Conservation (phyloP, 2,888 invertebrate genomes). For the Danaus chrysippus region DNA sequence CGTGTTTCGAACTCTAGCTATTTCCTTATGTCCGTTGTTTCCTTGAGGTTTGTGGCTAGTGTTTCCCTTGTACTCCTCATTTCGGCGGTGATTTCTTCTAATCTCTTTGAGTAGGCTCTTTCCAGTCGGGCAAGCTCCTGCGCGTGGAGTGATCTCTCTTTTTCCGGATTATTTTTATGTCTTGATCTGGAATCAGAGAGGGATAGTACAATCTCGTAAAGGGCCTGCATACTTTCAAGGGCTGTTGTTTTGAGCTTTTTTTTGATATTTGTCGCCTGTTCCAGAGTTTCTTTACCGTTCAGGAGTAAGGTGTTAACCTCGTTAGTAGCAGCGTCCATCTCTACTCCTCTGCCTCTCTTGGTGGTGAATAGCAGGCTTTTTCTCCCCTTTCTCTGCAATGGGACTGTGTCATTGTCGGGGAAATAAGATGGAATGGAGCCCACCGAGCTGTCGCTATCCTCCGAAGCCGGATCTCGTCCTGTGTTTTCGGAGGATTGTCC, state of each 20-base stretch:
- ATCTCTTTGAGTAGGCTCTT: slow-evolving; percentile 1
- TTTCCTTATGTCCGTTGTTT: neutral
- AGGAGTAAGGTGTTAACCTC: neutral
- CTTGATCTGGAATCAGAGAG: slow-evolving; percentile 22
- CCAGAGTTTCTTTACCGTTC: slow-evolving; percentile 28
- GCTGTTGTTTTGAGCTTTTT: slow-evolving; percentile 26
- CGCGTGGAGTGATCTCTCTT: slow-evolving; percentile 11
- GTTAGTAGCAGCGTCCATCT: neutral
- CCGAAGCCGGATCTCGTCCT: too few species aligned
- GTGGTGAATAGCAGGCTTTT: slow-evolving; percentile 3
- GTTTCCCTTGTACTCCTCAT: neutral
- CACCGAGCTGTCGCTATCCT: neutral
- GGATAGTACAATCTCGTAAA: slow-evolving; percentile 23
- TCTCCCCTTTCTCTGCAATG: neutral
- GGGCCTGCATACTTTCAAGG: slow-evolving; percentile 23
- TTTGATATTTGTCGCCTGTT: slow-evolving; percentile 32
- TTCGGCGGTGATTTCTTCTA: neutral
- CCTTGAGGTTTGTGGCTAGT: neutral
- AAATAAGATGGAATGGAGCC: neutral
- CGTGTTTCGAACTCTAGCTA: too few species aligned
- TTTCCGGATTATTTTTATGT: slow-evolving; percentile 24
- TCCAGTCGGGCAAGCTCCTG: slow-evolving; percentile 7
- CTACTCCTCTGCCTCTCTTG: neutral
- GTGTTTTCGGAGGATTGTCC: too few species aligned
- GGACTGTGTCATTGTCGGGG: neutral